Conservation (phyloP, 2,113 vertebrate species). For the Dasyornis broadbenti region DNA sequence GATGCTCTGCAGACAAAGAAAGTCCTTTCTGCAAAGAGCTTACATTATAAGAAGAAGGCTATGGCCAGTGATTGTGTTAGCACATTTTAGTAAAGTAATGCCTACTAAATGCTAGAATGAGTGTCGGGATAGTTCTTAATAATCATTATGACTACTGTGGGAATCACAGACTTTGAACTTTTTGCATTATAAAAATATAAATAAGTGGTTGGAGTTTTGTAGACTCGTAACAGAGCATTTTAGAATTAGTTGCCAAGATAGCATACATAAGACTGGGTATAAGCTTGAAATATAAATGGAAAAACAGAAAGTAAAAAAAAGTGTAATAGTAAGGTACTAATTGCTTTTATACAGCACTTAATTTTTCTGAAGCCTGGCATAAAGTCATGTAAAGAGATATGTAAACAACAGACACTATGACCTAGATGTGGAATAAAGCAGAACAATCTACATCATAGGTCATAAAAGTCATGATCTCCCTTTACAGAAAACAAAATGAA, state of each 20-base stretch:
- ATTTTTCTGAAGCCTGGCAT: background rate
- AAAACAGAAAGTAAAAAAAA: background rate
- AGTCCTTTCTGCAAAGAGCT: background rate
- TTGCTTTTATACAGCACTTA: background rate
- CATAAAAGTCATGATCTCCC: background rate
- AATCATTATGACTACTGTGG: background rate
- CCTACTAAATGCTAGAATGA: background rate
- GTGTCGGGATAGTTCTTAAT: background rate
- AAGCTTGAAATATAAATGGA: background rate
- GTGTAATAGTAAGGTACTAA: background rate
- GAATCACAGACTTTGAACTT: background rate
- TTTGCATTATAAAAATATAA: background rate
- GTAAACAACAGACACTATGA: background rate
- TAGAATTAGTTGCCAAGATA: background rate
- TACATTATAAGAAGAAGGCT: background rate
- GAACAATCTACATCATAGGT: background rate
- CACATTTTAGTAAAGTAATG: background rate
- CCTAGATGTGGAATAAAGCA: background rate
- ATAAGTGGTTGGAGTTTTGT: background rate
- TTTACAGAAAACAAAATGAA: background rate
- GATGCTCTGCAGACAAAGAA: background rate
- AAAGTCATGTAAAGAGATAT: background rate
- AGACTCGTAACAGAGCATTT: background rate
- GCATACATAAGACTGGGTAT: background rate
- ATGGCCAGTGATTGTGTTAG: background rate